Evolutionary conservation across 2,113 vertebrate genomes (phyloP).

Genomic region (Aix galericulata): DNA sequence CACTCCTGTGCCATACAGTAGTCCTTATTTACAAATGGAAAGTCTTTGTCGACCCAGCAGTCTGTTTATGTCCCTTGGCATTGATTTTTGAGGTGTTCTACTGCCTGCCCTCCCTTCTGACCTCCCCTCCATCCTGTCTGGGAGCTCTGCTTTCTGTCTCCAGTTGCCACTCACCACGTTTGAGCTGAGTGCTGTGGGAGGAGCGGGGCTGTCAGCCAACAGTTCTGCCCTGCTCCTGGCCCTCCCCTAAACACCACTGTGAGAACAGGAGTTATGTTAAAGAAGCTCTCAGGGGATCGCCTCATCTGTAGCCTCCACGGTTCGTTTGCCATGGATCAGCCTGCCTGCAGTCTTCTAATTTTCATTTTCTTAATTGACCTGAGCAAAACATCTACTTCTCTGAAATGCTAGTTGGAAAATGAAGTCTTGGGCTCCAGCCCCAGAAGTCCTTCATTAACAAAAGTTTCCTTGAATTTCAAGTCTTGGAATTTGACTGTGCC

Average conservation of each 20-base stretch:
- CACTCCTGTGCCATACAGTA: too few species aligned
- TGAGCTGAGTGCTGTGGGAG: background rate
- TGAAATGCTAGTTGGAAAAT: background rate
- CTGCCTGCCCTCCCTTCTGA: background rate
- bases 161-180: background rate
- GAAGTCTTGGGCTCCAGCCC: background rate
- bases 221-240: background rate
- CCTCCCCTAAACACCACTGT: background rate
- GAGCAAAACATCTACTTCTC: background rate
- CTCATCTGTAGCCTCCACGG: background rate
- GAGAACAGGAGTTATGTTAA: background rate
- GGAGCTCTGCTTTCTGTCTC: background rate
- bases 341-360: background rate
- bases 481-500: background rate
- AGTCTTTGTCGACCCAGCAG: background rate
- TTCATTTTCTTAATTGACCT: background rate
- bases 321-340: background rate
- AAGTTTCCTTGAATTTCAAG: slow-evolving; percentile 10
- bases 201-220: background rate
- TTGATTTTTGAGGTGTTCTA: background rate
- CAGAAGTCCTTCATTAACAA: background rate
- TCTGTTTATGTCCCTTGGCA: background rate
- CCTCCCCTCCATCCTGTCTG: background rate
- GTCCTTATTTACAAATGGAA: background rate
- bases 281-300: background rate